Conservation (phyloP, 2,113 vertebrate genomes). For the Promerops cafer region DNA sequence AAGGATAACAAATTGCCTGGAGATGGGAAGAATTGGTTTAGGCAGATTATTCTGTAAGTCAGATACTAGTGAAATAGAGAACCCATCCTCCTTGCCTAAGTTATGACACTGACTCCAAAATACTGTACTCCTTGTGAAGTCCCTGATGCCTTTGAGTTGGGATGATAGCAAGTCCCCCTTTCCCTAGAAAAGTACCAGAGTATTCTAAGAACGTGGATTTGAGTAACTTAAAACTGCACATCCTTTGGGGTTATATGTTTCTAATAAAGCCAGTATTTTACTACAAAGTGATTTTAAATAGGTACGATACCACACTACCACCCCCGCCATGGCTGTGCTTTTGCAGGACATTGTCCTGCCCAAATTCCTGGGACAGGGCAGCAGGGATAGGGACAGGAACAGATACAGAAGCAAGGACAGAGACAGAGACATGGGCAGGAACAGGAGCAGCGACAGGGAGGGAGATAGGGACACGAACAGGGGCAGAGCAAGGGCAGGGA, state of each 20-base stretch:
- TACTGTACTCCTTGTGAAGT: not conserved
- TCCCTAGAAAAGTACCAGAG: not conserved
- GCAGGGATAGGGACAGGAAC: not conserved
- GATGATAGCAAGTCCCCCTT: not conserved
- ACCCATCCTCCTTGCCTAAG: not conserved
- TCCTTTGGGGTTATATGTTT: fast-evolving
- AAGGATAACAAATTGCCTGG: not conserved
- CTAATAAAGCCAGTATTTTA: not conserved
- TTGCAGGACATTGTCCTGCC: not conserved
- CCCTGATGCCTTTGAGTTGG: not conserved
- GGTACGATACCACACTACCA: fast-evolving
- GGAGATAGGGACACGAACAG: fast-evolving
- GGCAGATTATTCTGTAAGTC: not conserved
- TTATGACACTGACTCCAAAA: not conserved
- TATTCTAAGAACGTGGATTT: fast-evolving
- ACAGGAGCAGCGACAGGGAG: not conserved
- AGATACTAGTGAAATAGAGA: not conserved
- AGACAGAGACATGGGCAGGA: not conserved
- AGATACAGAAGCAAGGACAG: too few relatives aligned
- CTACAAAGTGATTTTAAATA: not conserved
- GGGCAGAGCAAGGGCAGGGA: not conserved
- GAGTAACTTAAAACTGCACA: not conserved
- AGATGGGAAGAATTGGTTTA: not conserved
- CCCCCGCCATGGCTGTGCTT: not conserved
- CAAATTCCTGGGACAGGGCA: not conserved